These are phyloP conservation scores for Periparus ater DNA, from an alignment of 2,797 vertebrate species.

Conservation along the genomic window DNA sequence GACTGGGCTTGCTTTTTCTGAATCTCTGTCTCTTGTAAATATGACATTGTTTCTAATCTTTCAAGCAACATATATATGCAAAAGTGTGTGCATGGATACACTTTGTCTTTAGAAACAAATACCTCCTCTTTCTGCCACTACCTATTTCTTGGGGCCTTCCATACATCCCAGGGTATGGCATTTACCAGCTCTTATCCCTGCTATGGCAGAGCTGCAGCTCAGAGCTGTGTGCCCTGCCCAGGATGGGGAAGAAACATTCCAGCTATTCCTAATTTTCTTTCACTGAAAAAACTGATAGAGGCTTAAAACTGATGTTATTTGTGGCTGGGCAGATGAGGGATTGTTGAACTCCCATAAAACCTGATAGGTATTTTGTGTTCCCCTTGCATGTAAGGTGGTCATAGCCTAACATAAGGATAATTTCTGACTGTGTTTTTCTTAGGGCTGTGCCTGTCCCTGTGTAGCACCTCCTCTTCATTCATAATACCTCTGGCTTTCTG, in stretches of 20 bases:
- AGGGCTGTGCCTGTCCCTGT: not conserved
- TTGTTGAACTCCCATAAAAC: not conserved
- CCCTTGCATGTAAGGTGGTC: rapidly evolving
- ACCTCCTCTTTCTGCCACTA: not conserved
- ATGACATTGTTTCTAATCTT: not conserved
- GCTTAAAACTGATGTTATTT: not conserved
- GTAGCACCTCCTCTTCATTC: not conserved
- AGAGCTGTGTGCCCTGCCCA: not conserved
- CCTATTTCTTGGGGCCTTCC: not conserved
- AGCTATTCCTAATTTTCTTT: not conserved
- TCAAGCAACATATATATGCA: not conserved
- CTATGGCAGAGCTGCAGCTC: not conserved
- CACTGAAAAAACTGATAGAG: not conserved
- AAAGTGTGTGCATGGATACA: rapidly evolving
- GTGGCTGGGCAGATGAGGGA: not conserved
- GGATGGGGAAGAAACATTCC: not conserved
- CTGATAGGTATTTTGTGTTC: not conserved
- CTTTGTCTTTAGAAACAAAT: not conserved
- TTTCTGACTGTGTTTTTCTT: not conserved
- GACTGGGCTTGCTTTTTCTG: not conserved
- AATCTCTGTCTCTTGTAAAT: not conserved
- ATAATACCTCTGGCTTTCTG: not conserved
- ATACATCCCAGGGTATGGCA: not conserved
- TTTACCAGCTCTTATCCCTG: not conserved
- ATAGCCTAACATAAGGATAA: not conserved